phyloP scores from a whole-genome alignment of 2,113 vertebrate genomes.

The Sminthopsis crassicaudata region DNA sequence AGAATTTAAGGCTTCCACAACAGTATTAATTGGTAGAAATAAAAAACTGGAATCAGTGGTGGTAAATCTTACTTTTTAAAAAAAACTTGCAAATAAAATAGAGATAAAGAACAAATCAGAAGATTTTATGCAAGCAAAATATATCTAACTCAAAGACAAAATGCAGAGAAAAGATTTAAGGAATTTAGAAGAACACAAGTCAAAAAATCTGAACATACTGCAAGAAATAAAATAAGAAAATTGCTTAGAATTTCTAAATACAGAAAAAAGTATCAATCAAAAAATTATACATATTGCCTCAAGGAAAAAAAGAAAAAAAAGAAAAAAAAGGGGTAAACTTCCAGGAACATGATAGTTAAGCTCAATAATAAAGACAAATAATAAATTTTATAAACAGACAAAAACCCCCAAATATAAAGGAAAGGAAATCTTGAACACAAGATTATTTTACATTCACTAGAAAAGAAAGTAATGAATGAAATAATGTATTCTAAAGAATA shows the following conservation, averaged over 20 bases:
- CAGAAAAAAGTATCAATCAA: background rate
- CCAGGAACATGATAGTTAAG: background rate
- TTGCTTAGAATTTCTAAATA: background rate
- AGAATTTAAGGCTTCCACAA: background rate
- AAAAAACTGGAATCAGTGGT: background rate
- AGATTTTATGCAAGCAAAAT: background rate
- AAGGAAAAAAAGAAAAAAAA: background rate
- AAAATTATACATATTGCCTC: background rate
- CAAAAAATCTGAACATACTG: background rate
- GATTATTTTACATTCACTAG: background rate
- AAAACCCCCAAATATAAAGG: background rate
- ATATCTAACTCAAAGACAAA: background rate
- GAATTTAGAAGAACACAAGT: background rate
- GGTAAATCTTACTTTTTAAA: background rate
- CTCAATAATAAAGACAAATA: background rate
- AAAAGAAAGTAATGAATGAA: background rate
- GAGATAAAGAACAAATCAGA: background rate
- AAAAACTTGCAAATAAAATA: background rate
- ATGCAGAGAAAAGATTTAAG: background rate
- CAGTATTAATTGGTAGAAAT: background rate
- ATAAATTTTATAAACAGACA: background rate
- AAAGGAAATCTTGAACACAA: background rate
- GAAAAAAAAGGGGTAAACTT: background rate
- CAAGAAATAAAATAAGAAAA: background rate
- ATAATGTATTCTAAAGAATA: background rate